Percentiles rank a stretch among this genome's conserved stretches.
Conservation (phyloP, 2,113 vertebrate species). For the Brachypodius melanocephalos region DNA sequence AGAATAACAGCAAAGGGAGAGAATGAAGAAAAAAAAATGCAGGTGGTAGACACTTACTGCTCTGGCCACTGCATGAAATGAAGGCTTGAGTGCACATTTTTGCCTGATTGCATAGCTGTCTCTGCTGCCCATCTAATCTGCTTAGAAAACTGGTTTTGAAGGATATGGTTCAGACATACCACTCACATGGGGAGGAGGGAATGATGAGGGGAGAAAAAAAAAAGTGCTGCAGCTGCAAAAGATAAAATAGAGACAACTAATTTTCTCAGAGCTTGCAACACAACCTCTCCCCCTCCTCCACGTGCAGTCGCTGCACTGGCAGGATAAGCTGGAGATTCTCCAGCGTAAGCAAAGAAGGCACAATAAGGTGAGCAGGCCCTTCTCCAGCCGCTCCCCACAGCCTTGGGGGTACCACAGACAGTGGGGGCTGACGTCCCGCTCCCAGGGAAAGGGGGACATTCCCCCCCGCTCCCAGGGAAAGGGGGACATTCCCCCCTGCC, state of each 20-base stretch:
- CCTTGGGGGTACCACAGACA: not conserved
- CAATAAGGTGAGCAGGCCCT: constrained; percentile 33
- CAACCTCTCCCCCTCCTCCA: constrained; percentile 50
- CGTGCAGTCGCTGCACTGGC: constrained; percentile 47
- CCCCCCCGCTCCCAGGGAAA: not conserved
- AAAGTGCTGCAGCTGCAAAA: constrained; percentile 66
- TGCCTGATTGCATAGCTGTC: constrained; percentile 71
- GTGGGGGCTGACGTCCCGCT: not conserved
- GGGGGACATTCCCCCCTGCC: constrained; percentile 9
- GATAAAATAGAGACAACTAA: constrained; percentile 69
- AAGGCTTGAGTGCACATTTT: constrained; percentile 66
- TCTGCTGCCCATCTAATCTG: constrained; percentile 71
- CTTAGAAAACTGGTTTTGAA: constrained; percentile 74
- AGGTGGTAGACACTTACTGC: constrained; percentile 51
- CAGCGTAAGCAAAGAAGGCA: constrained; percentile 53
- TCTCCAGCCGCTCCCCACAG: not conserved
- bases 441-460: not conserved
- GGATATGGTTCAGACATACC: constrained; percentile 69
- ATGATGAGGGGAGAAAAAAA: not conserved
- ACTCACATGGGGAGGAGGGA: not conserved
- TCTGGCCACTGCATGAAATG: constrained; percentile 13
- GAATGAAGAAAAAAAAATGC: not conserved
- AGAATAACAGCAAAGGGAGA: not conserved
- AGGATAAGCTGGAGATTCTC: constrained; percentile 65
- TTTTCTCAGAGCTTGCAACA: constrained; percentile 72